Evolutionary conservation across 2,113 vertebrate genomes (phyloP), one percentile per base, ranked within the genome.

Genomic region (Lethenteron reissneri): DNA sequence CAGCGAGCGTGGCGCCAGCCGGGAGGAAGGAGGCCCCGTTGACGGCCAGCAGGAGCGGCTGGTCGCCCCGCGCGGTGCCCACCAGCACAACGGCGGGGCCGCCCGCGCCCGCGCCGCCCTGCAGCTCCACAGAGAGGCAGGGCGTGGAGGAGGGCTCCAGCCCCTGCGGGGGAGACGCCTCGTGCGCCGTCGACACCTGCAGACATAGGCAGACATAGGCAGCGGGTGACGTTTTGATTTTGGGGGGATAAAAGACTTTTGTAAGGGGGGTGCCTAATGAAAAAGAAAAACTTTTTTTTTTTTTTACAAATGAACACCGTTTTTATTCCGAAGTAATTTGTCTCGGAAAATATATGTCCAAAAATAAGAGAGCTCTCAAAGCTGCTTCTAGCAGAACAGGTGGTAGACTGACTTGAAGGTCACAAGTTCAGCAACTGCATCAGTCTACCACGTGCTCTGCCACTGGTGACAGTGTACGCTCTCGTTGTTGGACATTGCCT

Each of bases 31-130:
- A 73, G 21, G 86, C 84, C 69, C 81, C 83, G 0, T 78, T 82
- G 76, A 97, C 79, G 56, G 81, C 79, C 76, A 76, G 72, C 71
- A 97, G 79, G 71, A 88, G 80, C 0, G 88, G 88, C 0, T 74
- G 78, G n/a, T 81, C 82, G 12, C 85, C 86, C 74, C 86, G 90
- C 72, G 95, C 82, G 0, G 78, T 81, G 11, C 90, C 90, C 0
- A 60, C 75, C 0, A 77, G 79, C 79, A 68, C 81, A 80, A 1
- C 4, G 74, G 74, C 71, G 81, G 70, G 72, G 76, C 60, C 70
- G 74, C 59, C 1, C 75, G 78, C 75, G 84, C 69, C 57, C 80
- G 72, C 2, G 79, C 70, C 0, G 74, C 59, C 1, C 75, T 75
- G 1, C 12, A n/a, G 2, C 74, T 60, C 0, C 74, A 74, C 12